phyloP scores from a whole-genome alignment of 1,140 invertebrate species.

The Drosophila trapezifrons region DNA sequence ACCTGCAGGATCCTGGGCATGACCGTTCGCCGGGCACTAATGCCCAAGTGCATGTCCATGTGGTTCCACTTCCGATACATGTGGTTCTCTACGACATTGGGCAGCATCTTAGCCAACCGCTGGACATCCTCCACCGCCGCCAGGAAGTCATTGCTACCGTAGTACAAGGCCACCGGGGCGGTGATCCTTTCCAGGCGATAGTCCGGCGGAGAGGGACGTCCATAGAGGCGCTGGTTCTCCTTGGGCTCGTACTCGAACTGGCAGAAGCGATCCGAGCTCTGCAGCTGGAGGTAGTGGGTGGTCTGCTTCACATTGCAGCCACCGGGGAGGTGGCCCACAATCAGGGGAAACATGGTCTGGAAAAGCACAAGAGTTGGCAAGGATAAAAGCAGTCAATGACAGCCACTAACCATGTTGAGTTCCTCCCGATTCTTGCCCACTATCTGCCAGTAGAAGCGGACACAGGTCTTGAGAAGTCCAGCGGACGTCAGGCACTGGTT shows the following conservation, averaged over 20 bases:
- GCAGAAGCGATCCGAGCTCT: slow-evolving; percentile 57
- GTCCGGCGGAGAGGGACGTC: slow-evolving; percentile 84
- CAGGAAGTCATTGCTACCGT: slow-evolving; percentile 89
- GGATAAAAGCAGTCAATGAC: no score
- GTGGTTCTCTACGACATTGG: slow-evolving; percentile 83
- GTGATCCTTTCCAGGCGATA: slow-evolving; percentile 87
- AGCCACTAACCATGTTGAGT: slow-evolving; percentile 53
- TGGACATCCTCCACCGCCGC: slow-evolving; percentile 86
- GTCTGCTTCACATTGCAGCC: slow-evolving; percentile 60
- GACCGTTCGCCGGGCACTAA: slow-evolving; percentile 85
- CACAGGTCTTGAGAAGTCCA: slow-evolving; percentile 38
- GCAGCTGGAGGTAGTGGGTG: slow-evolving; percentile 61
- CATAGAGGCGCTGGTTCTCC: slow-evolving; percentile 85
- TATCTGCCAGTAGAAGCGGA: slow-evolving; percentile 29
- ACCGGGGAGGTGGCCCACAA: slow-evolving; percentile 62
- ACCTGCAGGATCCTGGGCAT: slow-evolving; percentile 85
- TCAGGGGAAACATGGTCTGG: slow-evolving; percentile 66
- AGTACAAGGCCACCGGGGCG: slow-evolving; percentile 88
- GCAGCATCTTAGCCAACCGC: slow-evolving; percentile 85
- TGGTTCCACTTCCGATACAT: slow-evolving; percentile 85
- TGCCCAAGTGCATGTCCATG: slow-evolving; percentile 87
- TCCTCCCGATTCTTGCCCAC: slow-evolving; percentile 57
- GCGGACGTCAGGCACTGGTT: slow-evolving; percentile 44
- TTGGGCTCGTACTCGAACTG: slow-evolving; percentile 60
- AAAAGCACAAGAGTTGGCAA: no score